phyloP scores from a whole-genome alignment of 2,797 vertebrate species.

The Chaetophractus vellerosus region DNA sequence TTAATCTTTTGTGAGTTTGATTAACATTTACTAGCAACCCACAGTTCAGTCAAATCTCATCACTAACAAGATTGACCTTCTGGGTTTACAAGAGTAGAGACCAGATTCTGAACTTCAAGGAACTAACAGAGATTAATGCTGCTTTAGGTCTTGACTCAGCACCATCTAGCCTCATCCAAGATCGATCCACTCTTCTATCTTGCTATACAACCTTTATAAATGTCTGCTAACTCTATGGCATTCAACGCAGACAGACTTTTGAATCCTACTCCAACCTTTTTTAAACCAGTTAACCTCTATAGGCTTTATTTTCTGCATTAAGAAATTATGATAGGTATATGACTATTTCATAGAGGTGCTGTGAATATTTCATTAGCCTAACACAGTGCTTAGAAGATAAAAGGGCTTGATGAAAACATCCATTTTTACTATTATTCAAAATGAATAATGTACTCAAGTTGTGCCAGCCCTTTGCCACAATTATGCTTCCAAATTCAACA shows the following conservation, averaged over 20 bases:
- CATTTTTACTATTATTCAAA: too few relatives aligned
- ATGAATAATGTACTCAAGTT: not conserved
- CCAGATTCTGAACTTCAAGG: not conserved
- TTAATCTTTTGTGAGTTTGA: not conserved
- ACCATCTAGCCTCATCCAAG: not conserved
- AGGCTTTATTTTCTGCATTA: not conserved
- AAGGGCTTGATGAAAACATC: not conserved
- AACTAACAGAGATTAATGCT: not conserved
- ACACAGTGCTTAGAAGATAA: not conserved
- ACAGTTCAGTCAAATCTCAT: not conserved
- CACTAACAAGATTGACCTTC: not conserved
- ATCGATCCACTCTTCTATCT: not conserved
- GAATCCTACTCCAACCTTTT: not conserved
- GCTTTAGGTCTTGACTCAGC: not conserved
- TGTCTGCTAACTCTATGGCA: not conserved
- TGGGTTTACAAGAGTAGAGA: not conserved
- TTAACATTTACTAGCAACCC: not conserved
- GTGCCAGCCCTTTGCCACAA: not conserved
- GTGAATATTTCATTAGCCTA: not conserved
- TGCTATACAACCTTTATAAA: not conserved
- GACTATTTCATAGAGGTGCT: not conserved
- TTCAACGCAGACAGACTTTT: not conserved
- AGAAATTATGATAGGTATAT: not conserved
- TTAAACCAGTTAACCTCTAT: not conserved
- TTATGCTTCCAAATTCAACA: not conserved